Percentiles rank a stretch among this genome's conserved stretches.
Evolutionary conservation across 2,113 vertebrate genomes (phyloP).

Genomic region (Scytalopus superciliaris): DNA sequence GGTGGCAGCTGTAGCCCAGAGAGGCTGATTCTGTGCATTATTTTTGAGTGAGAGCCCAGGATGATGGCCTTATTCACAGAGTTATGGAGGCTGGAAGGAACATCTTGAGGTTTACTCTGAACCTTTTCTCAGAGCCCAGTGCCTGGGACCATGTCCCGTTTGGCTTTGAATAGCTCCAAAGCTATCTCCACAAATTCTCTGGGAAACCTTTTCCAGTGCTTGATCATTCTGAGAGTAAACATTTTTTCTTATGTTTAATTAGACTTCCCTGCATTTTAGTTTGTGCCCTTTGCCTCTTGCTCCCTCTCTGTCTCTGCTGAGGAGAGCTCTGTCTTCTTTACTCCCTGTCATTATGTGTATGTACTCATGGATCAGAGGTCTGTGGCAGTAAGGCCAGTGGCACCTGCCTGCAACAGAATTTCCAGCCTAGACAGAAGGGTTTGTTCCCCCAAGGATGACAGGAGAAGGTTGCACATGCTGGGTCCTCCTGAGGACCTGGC

Average conservation of each 20-base stretch:
- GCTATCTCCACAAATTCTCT: not conserved
- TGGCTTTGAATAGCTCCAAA: not conserved
- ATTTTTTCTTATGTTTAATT: not conserved
- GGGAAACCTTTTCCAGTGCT: not conserved
- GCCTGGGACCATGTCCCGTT: no score
- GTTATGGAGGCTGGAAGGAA: not conserved
- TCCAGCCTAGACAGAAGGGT: not conserved
- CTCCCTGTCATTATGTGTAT: not conserved
- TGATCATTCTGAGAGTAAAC: not conserved
- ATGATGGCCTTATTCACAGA: not conserved
- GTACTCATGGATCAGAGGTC: not conserved
- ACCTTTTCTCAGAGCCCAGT: not conserved
- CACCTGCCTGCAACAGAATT: not conserved
- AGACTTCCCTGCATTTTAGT: not conserved
- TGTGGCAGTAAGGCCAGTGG: not conserved
- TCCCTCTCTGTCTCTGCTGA: not conserved
- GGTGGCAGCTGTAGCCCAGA: no score
- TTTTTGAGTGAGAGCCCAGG: not conserved
- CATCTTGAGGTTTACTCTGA: not conserved
- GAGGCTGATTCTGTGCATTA: not conserved
- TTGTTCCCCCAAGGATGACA: not conserved
- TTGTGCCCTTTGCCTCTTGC: not conserved
- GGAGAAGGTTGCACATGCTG: not conserved
- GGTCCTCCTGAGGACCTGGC: not conserved
- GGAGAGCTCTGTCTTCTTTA: not conserved